Evolutionary conservation across 1,140 invertebrate genomes (phyloP).

Genomic region (Pteromalus puparum): DNA sequence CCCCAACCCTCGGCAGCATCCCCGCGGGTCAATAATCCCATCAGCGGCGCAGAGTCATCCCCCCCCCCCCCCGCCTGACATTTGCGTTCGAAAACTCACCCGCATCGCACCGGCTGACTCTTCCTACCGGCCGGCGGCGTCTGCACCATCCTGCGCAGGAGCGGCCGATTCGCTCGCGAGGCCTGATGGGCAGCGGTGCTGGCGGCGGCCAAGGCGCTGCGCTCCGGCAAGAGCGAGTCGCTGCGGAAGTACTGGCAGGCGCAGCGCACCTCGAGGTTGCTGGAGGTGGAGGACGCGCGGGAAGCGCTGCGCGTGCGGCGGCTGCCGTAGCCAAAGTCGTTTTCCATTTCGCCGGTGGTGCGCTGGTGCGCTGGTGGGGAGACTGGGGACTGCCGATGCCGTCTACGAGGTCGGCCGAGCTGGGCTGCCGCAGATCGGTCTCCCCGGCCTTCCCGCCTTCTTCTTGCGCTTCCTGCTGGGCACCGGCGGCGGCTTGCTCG

Average conservation of each 20-base stretch:
- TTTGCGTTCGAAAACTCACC: constrained; percentile 58
- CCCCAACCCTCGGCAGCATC: no score
- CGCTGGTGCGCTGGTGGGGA: not conserved
- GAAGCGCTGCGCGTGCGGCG: constrained; percentile 58
- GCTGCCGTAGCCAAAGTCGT: constrained; percentile 60
- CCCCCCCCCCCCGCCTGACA: not conserved
- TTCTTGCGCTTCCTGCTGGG: not conserved
- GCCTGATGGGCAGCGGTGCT: constrained; percentile 51
- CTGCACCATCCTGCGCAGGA: constrained; percentile 56
- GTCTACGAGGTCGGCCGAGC: not conserved
- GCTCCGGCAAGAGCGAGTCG: constrained; percentile 85
- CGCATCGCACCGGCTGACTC: constrained; percentile 56
- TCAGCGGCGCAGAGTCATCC: no score
- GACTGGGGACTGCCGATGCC: not conserved
- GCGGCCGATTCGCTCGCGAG: not conserved
- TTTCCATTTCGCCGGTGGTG: constrained; percentile 67
- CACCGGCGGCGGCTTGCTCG: not conserved
- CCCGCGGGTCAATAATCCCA: constrained; percentile 34
- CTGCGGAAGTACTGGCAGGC: constrained; percentile 89
- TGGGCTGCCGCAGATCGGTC: not conserved
- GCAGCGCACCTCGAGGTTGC: constrained; percentile 85
- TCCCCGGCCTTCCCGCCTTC: not conserved
- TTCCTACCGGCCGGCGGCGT: constrained; percentile 59
- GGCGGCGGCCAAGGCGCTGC: constrained; percentile 76
- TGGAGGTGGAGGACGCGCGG: constrained; percentile 80